These are phyloP conservation scores for Aeoliscus strigatus DNA, from an alignment of 2,797 vertebrate genomes.

Conservation along the genomic window DNA sequence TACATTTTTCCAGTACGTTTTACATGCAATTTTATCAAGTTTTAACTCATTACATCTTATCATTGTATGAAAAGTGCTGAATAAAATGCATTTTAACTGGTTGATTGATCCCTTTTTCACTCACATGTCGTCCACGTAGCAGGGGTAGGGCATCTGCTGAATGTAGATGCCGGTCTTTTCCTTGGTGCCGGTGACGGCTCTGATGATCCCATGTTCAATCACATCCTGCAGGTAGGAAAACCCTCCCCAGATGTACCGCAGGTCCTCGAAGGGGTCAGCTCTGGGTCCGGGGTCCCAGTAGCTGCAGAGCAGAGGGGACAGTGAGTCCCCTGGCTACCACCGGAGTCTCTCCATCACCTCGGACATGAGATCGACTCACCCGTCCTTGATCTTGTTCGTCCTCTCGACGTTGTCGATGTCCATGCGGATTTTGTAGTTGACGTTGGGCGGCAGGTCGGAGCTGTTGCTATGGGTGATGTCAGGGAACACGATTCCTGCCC, in stretches of 20 bases:
- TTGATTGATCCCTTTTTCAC: conserved; percentile 49
- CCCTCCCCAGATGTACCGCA: conserved; percentile 95
- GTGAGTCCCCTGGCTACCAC: background rate
- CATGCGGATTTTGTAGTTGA: conserved; percentile 99
- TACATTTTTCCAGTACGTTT: too few species aligned
- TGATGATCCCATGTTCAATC: conserved; percentile 92
- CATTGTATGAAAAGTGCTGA: too few species aligned
- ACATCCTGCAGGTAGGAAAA: conserved; percentile 96
- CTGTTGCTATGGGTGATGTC: conserved; percentile 75
- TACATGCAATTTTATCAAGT: too few species aligned
- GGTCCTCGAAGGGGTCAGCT: conserved; percentile 95
- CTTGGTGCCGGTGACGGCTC: conserved; percentile 84
- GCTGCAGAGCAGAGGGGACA: conserved; percentile 56
- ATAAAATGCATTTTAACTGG: too few species aligned
- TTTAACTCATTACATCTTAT: too few species aligned
- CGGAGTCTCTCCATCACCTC: background rate
- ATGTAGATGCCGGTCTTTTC: conserved; percentile 90
- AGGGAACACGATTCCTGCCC: conserved; percentile 94
- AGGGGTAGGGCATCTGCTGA: conserved; percentile 98
- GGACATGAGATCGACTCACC: conserved; percentile 70
- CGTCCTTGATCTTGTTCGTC: conserved; percentile 97
- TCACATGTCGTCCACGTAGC: conserved; percentile 96
- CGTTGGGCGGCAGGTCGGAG: conserved; percentile 80
- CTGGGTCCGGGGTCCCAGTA: conserved; percentile 98
- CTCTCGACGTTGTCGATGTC: conserved; percentile 98